Percentiles rank a stretch among this genome's conserved stretches.
phyloP scores from a whole-genome alignment of 2,113 vertebrate genomes.

The Mesoclemmys tuberculata region DNA sequence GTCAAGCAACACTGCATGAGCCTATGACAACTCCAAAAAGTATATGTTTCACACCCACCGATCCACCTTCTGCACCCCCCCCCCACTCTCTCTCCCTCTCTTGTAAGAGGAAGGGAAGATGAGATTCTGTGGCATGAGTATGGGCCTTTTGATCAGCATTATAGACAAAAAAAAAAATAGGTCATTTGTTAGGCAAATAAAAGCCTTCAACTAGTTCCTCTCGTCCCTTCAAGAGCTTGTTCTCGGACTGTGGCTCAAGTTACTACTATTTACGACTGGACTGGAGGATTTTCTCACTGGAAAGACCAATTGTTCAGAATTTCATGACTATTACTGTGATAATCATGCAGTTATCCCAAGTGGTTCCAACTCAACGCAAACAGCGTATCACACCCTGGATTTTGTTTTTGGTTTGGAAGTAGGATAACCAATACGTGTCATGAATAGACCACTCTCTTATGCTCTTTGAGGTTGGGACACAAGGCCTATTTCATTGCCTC shows the following conservation, averaged over 20 bases:
- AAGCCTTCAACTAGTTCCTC: not conserved
- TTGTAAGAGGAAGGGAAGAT: not conserved
- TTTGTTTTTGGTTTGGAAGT: not conserved
- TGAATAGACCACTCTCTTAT: accelerated
- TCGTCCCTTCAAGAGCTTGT: not conserved
- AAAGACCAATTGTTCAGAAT: not conserved
- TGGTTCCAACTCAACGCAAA: not conserved
- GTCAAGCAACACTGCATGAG: too few relatives aligned
- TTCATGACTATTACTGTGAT: not conserved
- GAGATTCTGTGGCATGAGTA: not conserved
- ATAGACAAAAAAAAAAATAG: not conserved
- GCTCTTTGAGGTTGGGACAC: too few relatives aligned
- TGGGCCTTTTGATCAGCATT: not conserved
- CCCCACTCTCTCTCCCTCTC: too few relatives aligned
- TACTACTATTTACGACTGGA: not conserved
- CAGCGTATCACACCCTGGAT: not conserved
- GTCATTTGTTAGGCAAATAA: not conserved
- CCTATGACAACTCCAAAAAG: too few relatives aligned
- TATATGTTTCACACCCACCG: too few relatives aligned
- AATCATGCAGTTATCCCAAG: not conserved
- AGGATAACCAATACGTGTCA: not conserved
- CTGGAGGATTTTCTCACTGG: not conserved
- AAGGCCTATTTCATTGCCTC: not conserved
- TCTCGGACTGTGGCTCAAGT: not conserved
- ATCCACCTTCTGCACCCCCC: too few relatives aligned